Base-by-base conservation (phyloP, 2,888 invertebrate genomes). In the Linyphia triangularis region DNA sequence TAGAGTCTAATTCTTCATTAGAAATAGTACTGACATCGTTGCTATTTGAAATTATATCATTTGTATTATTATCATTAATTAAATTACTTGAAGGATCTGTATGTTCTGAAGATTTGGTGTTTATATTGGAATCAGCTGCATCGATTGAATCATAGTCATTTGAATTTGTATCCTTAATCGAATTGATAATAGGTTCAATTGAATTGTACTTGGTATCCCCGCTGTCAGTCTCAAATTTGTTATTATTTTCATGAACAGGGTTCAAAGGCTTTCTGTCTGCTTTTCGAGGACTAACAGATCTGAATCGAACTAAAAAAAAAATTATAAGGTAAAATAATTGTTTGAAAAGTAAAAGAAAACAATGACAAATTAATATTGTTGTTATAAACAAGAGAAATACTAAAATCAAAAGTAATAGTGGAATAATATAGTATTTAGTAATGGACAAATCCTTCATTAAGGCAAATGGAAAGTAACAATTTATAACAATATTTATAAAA, bases 241-340 rank as follows among this genome's bases (percentile, higher is more conserved):
- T 77, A 6, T 24, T 26, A 24, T 9, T 51, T 59, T 81, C 26
- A 30, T 26, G 1, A 59, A 61, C 28, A 13, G 72, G 40, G 22
- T 40, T n/a, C 43, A 51, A 43, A 22, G 82, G 9, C 19, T 82
- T 43, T 5, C 30, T 79, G 6, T 67, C 51, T 5, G 43, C 10
- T 16, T 28, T 28, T 61, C 61, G 19, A 22, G 72, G 72, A 63
- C 70, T 70, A 16, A 13, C 40, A 28, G 61, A 61, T 19, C 72
- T 70, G 37, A 82, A 82, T 26, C 72, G 82, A 63, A 82, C 82
- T 82, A 24, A 40, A 82, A 81, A 57, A 33, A 43, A n/a, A 51
- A 19, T n/a, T 24, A 77, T 19, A 28, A 40, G 19, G n/a, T 16
- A 22, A 7, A 28, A 37, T 19, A 61, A 59, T 28, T 19, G 26